phyloP scores from a whole-genome alignment of 2,113 vertebrate genomes.

The Sebastes schlegelii region DNA sequence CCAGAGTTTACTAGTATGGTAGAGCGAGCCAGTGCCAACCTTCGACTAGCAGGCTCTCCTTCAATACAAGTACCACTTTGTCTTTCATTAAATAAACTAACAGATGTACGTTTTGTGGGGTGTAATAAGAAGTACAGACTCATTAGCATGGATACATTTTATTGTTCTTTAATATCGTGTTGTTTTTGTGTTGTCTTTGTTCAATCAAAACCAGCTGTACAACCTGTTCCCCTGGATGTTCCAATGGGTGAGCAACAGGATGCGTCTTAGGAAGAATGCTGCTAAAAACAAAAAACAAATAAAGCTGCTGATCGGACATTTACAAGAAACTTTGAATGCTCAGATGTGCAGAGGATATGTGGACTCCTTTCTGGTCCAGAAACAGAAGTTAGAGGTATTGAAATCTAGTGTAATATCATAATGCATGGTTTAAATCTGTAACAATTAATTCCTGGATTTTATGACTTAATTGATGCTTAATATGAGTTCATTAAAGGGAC shows the following conservation, averaged over 20 bases:
- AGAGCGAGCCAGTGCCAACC: background rate
- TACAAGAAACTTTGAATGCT: background rate
- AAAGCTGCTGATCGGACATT: background rate
- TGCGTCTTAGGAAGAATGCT: background rate
- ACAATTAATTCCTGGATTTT: background rate
- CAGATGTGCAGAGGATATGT: constrained; percentile 9
- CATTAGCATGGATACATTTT: background rate
- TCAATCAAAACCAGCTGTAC: background rate
- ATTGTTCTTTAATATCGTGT: background rate
- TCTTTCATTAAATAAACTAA: background rate
- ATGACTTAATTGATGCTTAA: background rate
- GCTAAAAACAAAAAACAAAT: background rate
- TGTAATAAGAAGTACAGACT: background rate
- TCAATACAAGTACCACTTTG: background rate
- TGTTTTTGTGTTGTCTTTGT: background rate
- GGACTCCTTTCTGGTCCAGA: background rate
- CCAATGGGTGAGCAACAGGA: background rate
- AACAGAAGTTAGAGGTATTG: background rate
- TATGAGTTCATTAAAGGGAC: background rate
- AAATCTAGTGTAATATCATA: background rate
- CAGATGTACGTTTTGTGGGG: background rate
- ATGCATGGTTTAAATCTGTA: background rate
- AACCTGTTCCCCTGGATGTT: background rate
- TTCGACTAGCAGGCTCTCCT: background rate
- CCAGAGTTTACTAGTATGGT: background rate